phyloP scores from a whole-genome alignment of 2,888 invertebrate species.

The Lepidocyrtoides sp. region DNA sequence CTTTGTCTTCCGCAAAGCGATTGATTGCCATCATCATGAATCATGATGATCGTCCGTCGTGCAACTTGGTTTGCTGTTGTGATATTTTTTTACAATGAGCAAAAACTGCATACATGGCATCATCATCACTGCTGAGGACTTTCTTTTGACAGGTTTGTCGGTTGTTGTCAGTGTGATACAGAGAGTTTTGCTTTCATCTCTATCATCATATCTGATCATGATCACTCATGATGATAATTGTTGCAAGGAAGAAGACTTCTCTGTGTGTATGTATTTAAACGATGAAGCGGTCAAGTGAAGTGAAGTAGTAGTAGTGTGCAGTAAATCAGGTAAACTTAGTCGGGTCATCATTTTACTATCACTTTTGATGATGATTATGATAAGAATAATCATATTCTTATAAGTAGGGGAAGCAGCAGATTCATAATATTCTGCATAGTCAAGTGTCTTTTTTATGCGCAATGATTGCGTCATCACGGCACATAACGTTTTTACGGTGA shows the following conservation, averaged over 20 bases:
- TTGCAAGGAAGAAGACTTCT: no score
- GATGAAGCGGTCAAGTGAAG: no score
- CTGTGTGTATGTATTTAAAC: no score
- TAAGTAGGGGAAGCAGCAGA: no score
- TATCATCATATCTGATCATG: background rate
- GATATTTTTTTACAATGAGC: background rate
- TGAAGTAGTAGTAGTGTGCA: no score
- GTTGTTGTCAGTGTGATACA: background rate
- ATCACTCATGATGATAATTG: background rate
- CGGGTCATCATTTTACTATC: conserved; percentile 19
- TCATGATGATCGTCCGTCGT: background rate
- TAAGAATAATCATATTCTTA: no score
- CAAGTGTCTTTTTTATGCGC: conserved; percentile 1
- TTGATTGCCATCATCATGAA: conserved; percentile 15
- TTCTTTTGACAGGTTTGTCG: conserved; percentile 12
- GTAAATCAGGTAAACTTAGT: no score
- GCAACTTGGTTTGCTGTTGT: background rate
- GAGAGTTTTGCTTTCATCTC: conserved; percentile 23
- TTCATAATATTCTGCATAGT: no score
- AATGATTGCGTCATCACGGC: background rate
- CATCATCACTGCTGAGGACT: conserved; percentile 4
- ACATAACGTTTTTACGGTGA: background rate
- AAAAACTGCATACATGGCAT: background rate
- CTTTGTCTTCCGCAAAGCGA: conserved; percentile 28
- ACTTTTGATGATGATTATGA: background rate